These are phyloP conservation scores for Coelopa pilipes DNA, from an alignment of 2,888 invertebrate species.

Conservation along the genomic window DNA sequence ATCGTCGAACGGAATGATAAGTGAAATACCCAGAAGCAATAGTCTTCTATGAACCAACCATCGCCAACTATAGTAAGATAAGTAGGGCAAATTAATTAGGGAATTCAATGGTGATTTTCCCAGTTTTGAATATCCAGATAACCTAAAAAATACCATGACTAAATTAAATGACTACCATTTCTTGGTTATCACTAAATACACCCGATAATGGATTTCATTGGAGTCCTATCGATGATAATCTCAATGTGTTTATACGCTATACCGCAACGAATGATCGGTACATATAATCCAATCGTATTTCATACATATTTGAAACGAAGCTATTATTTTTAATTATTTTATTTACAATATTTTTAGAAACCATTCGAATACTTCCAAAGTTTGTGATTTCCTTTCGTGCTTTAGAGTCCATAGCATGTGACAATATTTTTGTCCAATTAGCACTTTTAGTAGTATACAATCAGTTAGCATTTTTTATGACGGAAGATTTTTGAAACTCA, in stretches of 20 bases:
- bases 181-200: not conserved
- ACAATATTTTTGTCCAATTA: constrained; percentile 2
- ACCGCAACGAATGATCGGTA: not conserved
- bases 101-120: no score
- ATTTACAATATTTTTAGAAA: not conserved
- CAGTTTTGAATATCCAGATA: not conserved
- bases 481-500: no score
- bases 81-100: no score
- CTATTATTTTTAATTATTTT: not conserved
- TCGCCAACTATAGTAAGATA: no score
- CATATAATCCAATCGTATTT: not conserved
- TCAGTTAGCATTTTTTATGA: no score
- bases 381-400: not conserved
- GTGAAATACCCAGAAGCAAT: no score
- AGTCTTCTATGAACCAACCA: no score
- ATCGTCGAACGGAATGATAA: no score
- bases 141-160: not conserved
- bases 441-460: not conserved
- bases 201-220: not conserved
- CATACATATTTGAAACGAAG: not conserved
- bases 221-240: not conserved
- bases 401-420: not conserved
- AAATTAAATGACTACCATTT: not conserved
- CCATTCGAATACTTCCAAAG: no score
- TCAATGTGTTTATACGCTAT: not conserved